Evolutionary conservation across 2,113 vertebrate species (phyloP).

Genomic region (Athene cunicularia): DNA sequence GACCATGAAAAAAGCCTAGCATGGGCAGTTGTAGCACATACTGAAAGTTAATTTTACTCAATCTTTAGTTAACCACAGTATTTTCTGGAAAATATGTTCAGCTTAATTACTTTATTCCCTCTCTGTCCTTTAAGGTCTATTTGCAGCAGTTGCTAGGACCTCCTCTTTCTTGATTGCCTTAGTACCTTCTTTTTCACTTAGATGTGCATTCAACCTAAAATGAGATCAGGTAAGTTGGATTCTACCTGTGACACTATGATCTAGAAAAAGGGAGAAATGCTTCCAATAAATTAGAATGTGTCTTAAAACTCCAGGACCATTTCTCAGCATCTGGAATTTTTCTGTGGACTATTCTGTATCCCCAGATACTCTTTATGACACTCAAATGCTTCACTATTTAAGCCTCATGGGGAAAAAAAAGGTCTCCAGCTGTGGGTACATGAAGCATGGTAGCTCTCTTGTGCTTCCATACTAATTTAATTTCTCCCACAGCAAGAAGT

Average conservation of each 20-base stretch:
- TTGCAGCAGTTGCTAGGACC: not conserved
- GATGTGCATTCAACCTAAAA: not conserved
- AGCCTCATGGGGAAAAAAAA: not conserved
- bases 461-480: not conserved
- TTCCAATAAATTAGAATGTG: not conserved
- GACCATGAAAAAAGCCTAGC: not conserved
- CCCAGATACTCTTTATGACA: not conserved
- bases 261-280: not conserved
- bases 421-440: not conserved
- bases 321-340: not conserved
- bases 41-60: not conserved
- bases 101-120: not conserved
- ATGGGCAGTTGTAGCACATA: not conserved
- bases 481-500: not conserved
- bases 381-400: not conserved
- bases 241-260: not conserved
- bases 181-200: not conserved
- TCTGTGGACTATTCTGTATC: not conserved
- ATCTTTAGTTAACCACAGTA: not conserved
- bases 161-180: not conserved
- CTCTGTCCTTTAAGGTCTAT: not conserved
- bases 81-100: not conserved
- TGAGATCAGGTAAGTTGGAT: not conserved
- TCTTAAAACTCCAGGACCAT: not conserved
- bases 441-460: not conserved